A percentile compares a stretch with the other conserved stretches of the same genome.
phyloP scores from a whole-genome alignment of 1,140 invertebrate species.

The Drosophila tristis region DNA sequence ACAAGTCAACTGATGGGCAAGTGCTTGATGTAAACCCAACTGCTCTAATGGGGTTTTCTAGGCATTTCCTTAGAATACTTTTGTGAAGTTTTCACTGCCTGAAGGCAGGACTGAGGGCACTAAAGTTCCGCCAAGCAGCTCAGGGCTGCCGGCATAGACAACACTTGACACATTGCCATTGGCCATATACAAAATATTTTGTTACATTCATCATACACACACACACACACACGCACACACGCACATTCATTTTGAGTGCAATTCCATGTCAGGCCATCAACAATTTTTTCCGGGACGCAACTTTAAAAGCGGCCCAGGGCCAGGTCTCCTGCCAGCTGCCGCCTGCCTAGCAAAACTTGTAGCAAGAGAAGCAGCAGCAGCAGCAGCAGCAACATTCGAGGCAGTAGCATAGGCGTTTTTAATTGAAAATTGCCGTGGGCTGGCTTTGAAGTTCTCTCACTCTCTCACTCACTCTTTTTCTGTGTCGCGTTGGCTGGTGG shows the following conservation, averaged over 20 bases:
- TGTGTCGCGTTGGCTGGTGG: neutral
- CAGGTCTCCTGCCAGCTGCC: constrained; percentile 1
- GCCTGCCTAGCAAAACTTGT: constrained; percentile 26
- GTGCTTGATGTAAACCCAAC: too few relatives aligned
- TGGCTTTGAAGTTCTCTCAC: constrained; percentile 68
- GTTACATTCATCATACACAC: constrained; percentile 12
- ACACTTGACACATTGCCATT: constrained; percentile 63
- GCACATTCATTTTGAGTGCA: constrained; percentile 52
- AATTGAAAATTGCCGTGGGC: constrained; percentile 79
- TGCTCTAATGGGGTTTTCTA: too few relatives aligned
- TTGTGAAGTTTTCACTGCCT: too few relatives aligned
- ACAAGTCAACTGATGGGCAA: too few relatives aligned
- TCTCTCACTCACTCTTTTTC: constrained; percentile 8
- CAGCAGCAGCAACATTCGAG: constrained; percentile 6
- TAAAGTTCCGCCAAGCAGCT: neutral
- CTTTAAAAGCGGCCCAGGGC: constrained; percentile 40
- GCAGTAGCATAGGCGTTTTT: constrained; percentile 68
- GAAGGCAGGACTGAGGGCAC: too few relatives aligned
- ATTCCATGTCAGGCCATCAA: constrained; percentile 63
- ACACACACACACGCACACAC: too few relatives aligned
- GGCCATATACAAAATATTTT: constrained; percentile 41
- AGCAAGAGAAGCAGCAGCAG: constrained; percentile 1
- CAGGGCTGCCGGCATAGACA: neutral
- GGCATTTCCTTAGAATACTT: neutral
- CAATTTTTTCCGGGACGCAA: constrained; percentile 27